Conservation (phyloP, 1,140 invertebrate species). For the Bemisia tabaci region DNA sequence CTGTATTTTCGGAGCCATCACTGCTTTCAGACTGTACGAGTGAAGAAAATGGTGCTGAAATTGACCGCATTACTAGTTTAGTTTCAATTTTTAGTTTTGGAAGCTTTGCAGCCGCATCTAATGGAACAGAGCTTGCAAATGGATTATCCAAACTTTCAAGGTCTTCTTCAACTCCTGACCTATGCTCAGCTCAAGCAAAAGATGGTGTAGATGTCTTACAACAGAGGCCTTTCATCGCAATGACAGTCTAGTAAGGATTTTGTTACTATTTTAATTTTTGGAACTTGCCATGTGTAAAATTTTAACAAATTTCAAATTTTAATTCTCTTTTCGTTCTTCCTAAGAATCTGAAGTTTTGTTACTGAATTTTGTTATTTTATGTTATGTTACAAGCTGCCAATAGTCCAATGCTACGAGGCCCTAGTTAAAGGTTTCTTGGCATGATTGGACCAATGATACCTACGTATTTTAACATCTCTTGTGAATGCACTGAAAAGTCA, state of each 20-base stretch:
- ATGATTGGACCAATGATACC: no score
- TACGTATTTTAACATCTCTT: no score
- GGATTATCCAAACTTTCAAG: conserved; percentile 29
- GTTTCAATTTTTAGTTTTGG: conserved; percentile 42
- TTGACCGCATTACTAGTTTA: conserved; percentile 38
- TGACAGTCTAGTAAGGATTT: conserved; percentile 28
- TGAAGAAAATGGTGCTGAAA: conserved; percentile 31
- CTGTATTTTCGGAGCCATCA: conserved; percentile 31
- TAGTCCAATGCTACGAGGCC: neutral
- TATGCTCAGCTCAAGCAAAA: conserved; percentile 38
- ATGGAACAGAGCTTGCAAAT: conserved; percentile 11
- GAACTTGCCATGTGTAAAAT: neutral
- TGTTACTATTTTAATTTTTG: conserved; percentile 6
- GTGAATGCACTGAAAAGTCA: no score
- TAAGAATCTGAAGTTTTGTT: neutral
- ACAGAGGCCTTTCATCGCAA: conserved; percentile 36
- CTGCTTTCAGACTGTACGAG: conserved; percentile 27
- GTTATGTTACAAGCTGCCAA: neutral
- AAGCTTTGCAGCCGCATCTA: conserved; percentile 20
- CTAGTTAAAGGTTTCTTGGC: no score
- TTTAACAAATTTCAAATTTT: neutral
- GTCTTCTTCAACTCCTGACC: conserved; percentile 35
- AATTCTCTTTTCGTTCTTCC: neutral
- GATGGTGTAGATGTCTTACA: conserved; percentile 31
- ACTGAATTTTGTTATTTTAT: neutral